Evolutionary conservation across 2,888 invertebrate genomes (phyloP).

Genomic region (Mellilla xanthometata): DNA sequence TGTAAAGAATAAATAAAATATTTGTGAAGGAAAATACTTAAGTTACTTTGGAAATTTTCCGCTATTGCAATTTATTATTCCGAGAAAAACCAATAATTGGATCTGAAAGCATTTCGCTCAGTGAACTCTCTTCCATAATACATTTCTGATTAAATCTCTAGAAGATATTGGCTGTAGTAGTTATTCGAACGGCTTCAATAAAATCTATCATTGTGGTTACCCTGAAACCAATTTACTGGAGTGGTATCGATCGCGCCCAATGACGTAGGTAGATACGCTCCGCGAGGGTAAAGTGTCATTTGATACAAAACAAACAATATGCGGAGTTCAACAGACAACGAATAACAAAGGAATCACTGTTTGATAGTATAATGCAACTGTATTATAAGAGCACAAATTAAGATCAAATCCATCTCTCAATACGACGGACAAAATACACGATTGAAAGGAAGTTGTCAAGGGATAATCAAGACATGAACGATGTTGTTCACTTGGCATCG

Average conservation of each 20-base stretch:
- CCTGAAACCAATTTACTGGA: conserved; percentile 19
- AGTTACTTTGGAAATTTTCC: conserved; percentile 18
- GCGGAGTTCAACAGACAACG: not conserved
- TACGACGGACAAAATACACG: conserved; percentile 20
- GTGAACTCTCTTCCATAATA: conserved; percentile 13
- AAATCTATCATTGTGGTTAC: conserved; percentile 17
- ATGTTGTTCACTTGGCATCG: conserved; percentile 69
- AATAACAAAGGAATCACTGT: conserved; percentile 17
- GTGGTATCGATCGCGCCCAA: conserved; percentile 19
- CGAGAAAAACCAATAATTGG: conserved; percentile 20
- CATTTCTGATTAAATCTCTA: conserved; percentile 19
- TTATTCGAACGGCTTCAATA: conserved; percentile 15
- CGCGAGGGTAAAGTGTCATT: too few species aligned
- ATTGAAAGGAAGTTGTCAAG: conserved; percentile 68
- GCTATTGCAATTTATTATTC: conserved; percentile 16
- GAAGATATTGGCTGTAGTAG: conserved; percentile 15
- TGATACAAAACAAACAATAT: not conserved
- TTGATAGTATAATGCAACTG: conserved; percentile 13
- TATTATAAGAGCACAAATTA: too few species aligned
- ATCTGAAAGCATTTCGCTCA: conserved; percentile 19
- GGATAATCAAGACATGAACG: conserved; percentile 73
- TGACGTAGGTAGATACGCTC: conserved; percentile 16
- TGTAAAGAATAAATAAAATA: conserved; percentile 18
- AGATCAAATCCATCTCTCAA: conserved; percentile 26
- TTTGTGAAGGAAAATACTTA: conserved; percentile 19